Evolutionary conservation across 2,113 vertebrate genomes (phyloP).

Genomic region (Ochotona princeps): DNA sequence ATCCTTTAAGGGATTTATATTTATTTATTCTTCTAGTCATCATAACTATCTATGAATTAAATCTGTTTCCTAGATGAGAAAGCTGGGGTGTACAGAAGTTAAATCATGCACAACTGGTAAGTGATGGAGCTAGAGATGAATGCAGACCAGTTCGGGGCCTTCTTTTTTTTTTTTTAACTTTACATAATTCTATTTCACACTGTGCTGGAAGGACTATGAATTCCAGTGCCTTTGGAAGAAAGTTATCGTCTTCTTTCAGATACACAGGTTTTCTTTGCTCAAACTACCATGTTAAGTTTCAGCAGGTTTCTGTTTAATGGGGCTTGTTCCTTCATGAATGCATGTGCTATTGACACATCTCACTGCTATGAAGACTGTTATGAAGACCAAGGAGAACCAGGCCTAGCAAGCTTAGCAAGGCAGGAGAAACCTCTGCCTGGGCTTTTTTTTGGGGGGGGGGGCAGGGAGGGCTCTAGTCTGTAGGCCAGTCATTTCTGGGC

Average conservation of each 20-base stretch:
- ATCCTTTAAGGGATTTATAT: constrained; percentile 29
- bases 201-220: not conserved
- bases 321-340: constrained; percentile 43
- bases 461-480: not conserved
- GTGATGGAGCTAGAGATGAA: not conserved
- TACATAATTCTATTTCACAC: not conserved
- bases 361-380: not conserved
- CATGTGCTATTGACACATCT: constrained; percentile 13
- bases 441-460: constrained; percentile 3
- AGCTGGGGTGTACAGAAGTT: not conserved
- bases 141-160: not conserved
- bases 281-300: constrained; percentile 29
- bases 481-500: constrained; percentile 35
- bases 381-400: constrained; percentile 50
- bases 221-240: constrained; percentile 25
- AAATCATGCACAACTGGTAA: constrained; percentile 39
- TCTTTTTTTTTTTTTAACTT: constrained; percentile 50
- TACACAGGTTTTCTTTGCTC: constrained; percentile 22
- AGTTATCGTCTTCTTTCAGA: constrained; percentile 25
- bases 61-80: constrained; percentile 42
- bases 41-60: not conserved
- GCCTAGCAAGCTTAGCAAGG: not conserved
- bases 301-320: constrained; percentile 21
- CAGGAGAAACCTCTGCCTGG: not conserved
- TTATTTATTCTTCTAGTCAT: constrained; percentile 47